Base-by-base conservation (phyloP, 1,140 invertebrate genomes). In the Halesus radiatus region DNA sequence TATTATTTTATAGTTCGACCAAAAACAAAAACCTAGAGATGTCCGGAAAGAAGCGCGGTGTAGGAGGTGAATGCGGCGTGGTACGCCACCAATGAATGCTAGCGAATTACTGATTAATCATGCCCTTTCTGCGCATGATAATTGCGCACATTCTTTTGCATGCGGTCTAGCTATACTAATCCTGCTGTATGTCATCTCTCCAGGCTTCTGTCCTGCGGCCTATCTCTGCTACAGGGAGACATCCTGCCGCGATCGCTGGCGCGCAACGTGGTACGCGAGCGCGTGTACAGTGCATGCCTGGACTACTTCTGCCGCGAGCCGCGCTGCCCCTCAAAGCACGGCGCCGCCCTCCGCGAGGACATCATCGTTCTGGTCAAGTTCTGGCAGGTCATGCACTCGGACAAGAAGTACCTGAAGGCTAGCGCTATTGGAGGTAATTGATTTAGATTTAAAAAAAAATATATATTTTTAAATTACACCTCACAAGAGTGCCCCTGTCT, bases 301-400 rank as follows among this genome's bases (percentile, higher is more conserved):
- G 98, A 99, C 87, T 99, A 99, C 86, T 99, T 99, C 88, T 98
- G 96, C 84, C 91, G 95, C 4, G 93, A 94, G 3, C 93, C 95
- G 20, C 94, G 94, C 73, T 97, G 94, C 84, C 98, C 98, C 0
- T 94, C 94, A 0, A 96, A 98, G 84, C 90, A 93, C 84, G 85
- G 92, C 0, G 91, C 93, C 3, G 93, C 95, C 4, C 87, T 99
- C 10, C 88, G 95, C 50, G 96, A 99, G 84, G 98, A 99, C 85
- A 96, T 99, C 74, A 92, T 93, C 23, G 94, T 94, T 3, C 86
- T 99, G n/a, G 93, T 98, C 23, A 94, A 95, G 81, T 99, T 99
- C 87, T 99, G 98, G 97, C 95, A 98, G 86, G 93, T 94, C 13
- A 94, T 99, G 92, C 96, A 98, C 87, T 95, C 96, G 6, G 98